Evolutionary conservation across 2,797 vertebrate species (phyloP).

Genomic region (Erethizon dorsatum): DNA sequence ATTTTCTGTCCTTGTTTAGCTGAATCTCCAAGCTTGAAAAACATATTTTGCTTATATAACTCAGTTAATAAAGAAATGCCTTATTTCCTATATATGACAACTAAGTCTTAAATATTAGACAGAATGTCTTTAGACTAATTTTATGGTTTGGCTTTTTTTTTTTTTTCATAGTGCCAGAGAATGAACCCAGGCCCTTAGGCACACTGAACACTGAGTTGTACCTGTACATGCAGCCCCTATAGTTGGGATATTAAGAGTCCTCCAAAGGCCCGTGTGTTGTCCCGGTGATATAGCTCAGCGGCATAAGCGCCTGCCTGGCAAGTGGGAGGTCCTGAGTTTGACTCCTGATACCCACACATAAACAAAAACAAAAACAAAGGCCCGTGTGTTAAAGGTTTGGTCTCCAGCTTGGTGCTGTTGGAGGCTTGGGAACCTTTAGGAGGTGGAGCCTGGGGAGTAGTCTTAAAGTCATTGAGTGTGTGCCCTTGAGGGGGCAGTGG

Average conservation of each 20-base stretch:
- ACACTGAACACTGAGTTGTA: neutral
- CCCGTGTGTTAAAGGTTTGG: neutral
- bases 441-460: neutral
- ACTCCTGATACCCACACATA: too few relatives aligned
- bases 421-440: neutral
- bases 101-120: constrained; percentile 4
- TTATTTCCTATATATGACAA: neutral
- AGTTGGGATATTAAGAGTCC: neutral
- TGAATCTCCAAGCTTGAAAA: neutral
- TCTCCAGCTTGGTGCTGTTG: neutral
- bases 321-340: too few relatives aligned
- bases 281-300: too few relatives aligned
- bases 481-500: neutral
- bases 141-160: neutral
- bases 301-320: too few relatives aligned
- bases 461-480: neutral
- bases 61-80: neutral
- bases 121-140: neutral
- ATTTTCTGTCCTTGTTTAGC: neutral
- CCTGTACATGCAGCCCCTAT: neutral
- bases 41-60: neutral
- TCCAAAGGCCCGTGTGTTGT: neutral
- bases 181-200: neutral
- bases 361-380: too few relatives aligned
- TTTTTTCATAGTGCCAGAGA: neutral